A percentile compares a stretch with the other conserved stretches of the same genome.
Conservation (phyloP, 2,888 invertebrate genomes). For the Pocota personata region DNA sequence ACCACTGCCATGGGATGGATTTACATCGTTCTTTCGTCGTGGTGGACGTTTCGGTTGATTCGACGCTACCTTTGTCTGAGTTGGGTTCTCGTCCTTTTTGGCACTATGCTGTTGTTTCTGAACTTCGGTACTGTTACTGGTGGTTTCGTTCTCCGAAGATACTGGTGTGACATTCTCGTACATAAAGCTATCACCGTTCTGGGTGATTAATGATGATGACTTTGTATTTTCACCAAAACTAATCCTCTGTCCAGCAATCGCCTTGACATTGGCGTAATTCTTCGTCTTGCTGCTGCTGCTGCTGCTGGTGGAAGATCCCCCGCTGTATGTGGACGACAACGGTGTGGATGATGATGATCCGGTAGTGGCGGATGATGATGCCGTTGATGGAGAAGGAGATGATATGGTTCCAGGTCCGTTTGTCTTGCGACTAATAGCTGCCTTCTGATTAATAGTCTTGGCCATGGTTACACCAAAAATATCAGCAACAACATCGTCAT, state of each 20-base stretch:
- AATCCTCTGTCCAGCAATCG: slow-evolving; percentile 88
- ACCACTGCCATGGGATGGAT: slow-evolving; percentile 31
- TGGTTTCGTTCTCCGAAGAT: slow-evolving; percentile 26
- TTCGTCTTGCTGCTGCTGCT: slow-evolving; percentile 41
- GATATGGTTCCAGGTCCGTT: slow-evolving; percentile 40
- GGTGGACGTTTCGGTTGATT: slow-evolving; percentile 80
- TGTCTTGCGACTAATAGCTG: slow-evolving; percentile 59
- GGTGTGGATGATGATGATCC: slow-evolving; percentile 71
- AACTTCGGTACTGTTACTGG: slow-evolving; percentile 41
- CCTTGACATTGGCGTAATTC: slow-evolving; percentile 84
- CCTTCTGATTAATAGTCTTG: slow-evolving; percentile 55
- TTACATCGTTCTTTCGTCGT: slow-evolving; percentile 77
- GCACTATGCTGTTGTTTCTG: slow-evolving; percentile 55
- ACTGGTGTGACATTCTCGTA: slow-evolving; percentile 83
- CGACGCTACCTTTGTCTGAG: not conserved
- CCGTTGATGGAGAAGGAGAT: slow-evolving; percentile 45
- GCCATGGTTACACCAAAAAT: slow-evolving; percentile 71
- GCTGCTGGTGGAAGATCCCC: slow-evolving; percentile 32
- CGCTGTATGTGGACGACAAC: slow-evolving; percentile 77
- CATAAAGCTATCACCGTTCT: slow-evolving; percentile 81
- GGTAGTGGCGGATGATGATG: slow-evolving; percentile 75
- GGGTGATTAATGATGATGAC: slow-evolving; percentile 80
- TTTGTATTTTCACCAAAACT: slow-evolving; percentile 84
- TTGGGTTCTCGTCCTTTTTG: slow-evolving; percentile 47
- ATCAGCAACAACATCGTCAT: slow-evolving; percentile 79